Evolutionary conservation across 2,797 vertebrate species (phyloP).

Genomic region (Melanotaenia boesemani): DNA sequence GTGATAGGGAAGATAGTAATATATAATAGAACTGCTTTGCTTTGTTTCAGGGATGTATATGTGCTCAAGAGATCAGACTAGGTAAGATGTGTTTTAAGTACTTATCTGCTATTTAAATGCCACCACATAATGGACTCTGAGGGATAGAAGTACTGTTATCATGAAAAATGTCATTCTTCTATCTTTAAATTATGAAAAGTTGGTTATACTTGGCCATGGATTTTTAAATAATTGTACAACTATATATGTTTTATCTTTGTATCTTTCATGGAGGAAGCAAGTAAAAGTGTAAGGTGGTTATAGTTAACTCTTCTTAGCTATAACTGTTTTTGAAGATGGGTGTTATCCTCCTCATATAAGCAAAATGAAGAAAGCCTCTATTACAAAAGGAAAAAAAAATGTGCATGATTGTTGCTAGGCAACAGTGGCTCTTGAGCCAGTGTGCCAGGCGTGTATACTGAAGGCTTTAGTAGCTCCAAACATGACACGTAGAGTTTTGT

Average conservation of each 20-base stretch:
- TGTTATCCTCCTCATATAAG: conserved; percentile 9
- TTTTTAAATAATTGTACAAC: neutral
- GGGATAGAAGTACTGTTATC: conserved; percentile 15
- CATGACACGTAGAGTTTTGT: conserved; percentile 27
- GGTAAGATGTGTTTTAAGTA: neutral
- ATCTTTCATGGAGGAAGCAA: neutral
- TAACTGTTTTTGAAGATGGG: neutral
- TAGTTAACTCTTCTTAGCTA: neutral
- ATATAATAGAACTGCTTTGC: conserved; percentile 12
- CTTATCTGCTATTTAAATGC: conserved; percentile 35
- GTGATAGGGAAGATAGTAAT: conserved; percentile 15
- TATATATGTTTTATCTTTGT: neutral
- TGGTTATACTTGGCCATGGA: neutral
- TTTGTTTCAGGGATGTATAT: conserved; percentile 42
- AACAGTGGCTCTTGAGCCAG: conserved; percentile 35
- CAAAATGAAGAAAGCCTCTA: neutral
- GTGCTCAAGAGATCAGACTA: conserved; percentile 34
- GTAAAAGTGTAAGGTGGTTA: neutral
- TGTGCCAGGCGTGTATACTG: conserved; percentile 13
- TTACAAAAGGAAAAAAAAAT: conserved; percentile 5
- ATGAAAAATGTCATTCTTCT: conserved; percentile 22
- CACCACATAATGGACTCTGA: conserved; percentile 21
- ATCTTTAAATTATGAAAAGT: neutral
- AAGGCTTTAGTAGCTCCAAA: conserved; percentile 11
- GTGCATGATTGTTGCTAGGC: conserved; percentile 48